phyloP scores from a whole-genome alignment of 2,113 vertebrate species.

The Carassius gibelio region DNA sequence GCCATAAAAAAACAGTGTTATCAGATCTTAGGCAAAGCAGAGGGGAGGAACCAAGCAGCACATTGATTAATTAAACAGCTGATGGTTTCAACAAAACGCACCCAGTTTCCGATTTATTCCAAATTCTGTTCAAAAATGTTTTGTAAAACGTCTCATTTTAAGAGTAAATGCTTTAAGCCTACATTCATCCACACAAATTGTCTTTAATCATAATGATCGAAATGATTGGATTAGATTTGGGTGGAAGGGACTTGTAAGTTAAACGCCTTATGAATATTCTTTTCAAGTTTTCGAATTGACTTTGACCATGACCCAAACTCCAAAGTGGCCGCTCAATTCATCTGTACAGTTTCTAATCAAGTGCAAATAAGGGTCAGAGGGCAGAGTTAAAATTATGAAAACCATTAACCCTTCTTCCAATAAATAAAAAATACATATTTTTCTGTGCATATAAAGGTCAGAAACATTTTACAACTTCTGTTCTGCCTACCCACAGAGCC shows the following conservation, averaged over 20 bases:
- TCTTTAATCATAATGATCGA: background rate
- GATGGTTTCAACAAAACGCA: conserved; percentile 27
- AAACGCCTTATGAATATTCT: background rate
- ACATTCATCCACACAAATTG: background rate
- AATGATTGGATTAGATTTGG: background rate
- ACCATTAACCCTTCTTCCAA: background rate
- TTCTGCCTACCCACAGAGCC: conserved; percentile 19
- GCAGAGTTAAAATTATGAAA: conserved; percentile 6
- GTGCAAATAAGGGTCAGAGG: background rate
- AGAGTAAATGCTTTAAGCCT: background rate
- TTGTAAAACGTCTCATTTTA: conserved; percentile 14
- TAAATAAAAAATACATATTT: background rate
- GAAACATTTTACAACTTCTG: conserved; percentile 23
- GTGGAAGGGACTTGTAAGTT: background rate
- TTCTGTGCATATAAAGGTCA: conserved; percentile 3
- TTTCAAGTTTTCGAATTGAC: background rate
- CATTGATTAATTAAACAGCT: background rate
- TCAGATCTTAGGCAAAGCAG: conserved; percentile 51
- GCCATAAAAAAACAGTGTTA: conserved; percentile 48
- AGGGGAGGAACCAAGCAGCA: background rate
- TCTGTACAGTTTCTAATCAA: background rate
- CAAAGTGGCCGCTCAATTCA: background rate
- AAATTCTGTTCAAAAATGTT: conserved; percentile 40
- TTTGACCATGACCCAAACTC: background rate
- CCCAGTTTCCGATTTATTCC: conserved; percentile 32